Conservation (phyloP, 2,888 invertebrate genomes). For the Bombylius major region DNA sequence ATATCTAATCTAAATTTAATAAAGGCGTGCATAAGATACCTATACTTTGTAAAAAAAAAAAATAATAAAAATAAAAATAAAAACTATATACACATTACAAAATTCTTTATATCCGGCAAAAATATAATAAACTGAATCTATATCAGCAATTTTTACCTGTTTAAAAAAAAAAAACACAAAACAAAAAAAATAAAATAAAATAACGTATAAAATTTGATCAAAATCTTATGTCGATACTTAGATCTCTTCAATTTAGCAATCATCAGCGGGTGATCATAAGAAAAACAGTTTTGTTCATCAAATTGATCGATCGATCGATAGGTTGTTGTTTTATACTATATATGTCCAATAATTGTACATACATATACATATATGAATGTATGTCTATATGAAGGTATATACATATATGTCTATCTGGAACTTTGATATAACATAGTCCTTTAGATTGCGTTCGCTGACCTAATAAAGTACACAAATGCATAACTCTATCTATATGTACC, state of each 20-base stretch:
- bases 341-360: not conserved
- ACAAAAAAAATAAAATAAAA: too few relatives aligned
- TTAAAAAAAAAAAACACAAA: too few relatives aligned
- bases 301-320: slow-evolving; percentile 22
- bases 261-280: slow-evolving; percentile 6
- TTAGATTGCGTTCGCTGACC: not conserved
- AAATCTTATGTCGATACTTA: not conserved
- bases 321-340: not conserved
- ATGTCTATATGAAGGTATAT: not conserved
- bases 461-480: not conserved
- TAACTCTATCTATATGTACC: too few relatives aligned
- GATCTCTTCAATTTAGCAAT: not conserved
- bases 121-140: too few relatives aligned
- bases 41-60: too few relatives aligned
- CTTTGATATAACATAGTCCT: too few relatives aligned
- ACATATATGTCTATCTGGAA: not conserved
- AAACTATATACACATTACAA: too few relatives aligned
- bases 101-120: too few relatives aligned
- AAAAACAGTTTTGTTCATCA: slow-evolving; percentile 19
- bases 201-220: not conserved
- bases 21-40: too few relatives aligned
- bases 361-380: not conserved
- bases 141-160: too few relatives aligned
- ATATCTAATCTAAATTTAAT: too few relatives aligned
- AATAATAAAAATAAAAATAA: too few relatives aligned